These are phyloP conservation scores for Frieseomelitta varia DNA, from an alignment of 1,140 invertebrate species.

Conservation along the genomic window DNA sequence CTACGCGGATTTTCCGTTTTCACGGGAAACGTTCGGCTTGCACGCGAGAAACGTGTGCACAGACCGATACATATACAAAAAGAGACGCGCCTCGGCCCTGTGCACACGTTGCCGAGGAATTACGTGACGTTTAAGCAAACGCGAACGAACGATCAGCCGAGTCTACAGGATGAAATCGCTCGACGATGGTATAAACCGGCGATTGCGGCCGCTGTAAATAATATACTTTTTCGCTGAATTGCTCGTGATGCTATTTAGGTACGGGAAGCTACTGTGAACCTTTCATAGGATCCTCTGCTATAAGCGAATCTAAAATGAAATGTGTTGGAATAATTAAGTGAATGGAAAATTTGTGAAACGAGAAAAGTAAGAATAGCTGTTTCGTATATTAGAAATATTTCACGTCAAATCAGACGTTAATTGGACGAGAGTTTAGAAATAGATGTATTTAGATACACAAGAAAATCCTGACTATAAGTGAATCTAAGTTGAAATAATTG, in stretches of 20 bases:
- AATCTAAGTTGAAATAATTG: too few species aligned
- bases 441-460: too few species aligned
- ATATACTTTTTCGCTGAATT: background rate
- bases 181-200: background rate
- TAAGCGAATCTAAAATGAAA: too few species aligned
- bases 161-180: background rate
- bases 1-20: conserved; percentile 44
- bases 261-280: too few species aligned
- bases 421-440: background rate
- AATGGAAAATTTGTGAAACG: too few species aligned
- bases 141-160: background rate
- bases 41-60: conserved; percentile 19
- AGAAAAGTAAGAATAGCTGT: too few species aligned
- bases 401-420: background rate
- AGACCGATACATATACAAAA: background rate
- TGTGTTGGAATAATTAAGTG: too few species aligned
- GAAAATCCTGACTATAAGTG: too few species aligned
- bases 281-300: too few species aligned
- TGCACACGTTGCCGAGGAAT: conserved; percentile 3
- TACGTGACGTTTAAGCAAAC: conserved; percentile 33
- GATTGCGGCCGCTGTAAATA: background rate
- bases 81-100: background rate
- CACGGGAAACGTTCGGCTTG: conserved; percentile 8
- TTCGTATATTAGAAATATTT: background rate
- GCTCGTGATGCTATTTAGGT: too few species aligned